Evolutionary conservation across 2,888 invertebrate species (phyloP).

Genomic region (Nasonovia ribisnigri): DNA sequence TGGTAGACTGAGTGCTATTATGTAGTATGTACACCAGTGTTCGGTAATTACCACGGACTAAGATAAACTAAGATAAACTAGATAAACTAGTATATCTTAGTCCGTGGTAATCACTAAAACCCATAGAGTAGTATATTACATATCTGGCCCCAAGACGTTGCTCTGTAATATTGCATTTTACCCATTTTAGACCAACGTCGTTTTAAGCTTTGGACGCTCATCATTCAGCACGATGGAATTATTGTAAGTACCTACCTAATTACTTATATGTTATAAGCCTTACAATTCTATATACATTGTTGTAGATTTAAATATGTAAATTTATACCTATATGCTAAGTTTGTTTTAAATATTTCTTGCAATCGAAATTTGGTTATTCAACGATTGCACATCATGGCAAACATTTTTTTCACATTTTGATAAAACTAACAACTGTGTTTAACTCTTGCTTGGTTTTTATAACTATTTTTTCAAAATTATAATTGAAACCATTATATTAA

Average conservation of each 20-base stretch:
- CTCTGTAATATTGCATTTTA: no score
- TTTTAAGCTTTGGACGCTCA: background rate
- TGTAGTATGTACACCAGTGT: no score
- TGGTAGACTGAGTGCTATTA: no score
- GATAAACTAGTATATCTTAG: no score
- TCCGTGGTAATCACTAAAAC: no score
- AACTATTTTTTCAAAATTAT: no score
- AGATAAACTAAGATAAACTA: no score
- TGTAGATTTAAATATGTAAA: background rate
- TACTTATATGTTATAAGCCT: background rate
- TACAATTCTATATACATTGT: background rate
- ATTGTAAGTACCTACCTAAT: background rate
- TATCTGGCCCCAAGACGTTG: no score
- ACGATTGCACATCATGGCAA: background rate
- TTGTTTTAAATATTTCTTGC: background rate
- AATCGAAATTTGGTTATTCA: background rate
- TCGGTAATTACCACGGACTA: no score
- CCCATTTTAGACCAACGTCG: background rate
- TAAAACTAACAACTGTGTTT: background rate
- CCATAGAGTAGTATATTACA: no score
- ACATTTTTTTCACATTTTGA: background rate
- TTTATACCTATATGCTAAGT: background rate
- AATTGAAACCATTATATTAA: no score
- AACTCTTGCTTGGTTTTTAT: no score
- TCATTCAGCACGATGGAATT: background rate